phyloP scores from a whole-genome alignment of 2,113 vertebrate species.

The Turdus rufiventris region DNA sequence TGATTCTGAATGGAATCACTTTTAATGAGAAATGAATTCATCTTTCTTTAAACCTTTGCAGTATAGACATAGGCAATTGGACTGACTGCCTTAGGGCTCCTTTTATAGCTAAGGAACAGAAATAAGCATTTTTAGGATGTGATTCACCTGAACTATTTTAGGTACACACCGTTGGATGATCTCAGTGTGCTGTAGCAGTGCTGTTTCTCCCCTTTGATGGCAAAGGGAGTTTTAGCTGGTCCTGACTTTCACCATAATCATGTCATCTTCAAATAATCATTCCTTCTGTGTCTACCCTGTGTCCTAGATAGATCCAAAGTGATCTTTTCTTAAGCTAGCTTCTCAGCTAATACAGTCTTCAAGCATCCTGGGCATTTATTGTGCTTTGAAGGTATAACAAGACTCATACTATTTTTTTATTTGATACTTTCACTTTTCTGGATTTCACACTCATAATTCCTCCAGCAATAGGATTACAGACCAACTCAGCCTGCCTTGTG shows the following conservation, averaged over 20 bases:
- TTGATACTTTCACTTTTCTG: background rate
- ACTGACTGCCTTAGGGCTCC: background rate
- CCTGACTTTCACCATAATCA: background rate
- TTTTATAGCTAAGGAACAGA: background rate
- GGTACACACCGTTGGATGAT: background rate
- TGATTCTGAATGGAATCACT: background rate
- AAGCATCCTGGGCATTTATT: background rate
- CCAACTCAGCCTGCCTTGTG: background rate
- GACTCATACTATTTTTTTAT: background rate
- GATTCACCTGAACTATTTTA: conserved; percentile 29
- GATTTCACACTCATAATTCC: background rate
- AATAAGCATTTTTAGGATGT: conserved; percentile 2
- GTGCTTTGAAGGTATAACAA: background rate
- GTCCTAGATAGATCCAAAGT: background rate
- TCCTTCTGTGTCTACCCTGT: background rate
- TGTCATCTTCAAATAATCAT: background rate
- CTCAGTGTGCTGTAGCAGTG: background rate
- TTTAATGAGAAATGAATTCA: background rate
- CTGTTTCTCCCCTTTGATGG: background rate
- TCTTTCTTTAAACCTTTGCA: background rate
- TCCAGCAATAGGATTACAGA: background rate
- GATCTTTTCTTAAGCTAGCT: background rate
- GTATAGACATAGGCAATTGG: background rate
- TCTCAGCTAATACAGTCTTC: background rate
- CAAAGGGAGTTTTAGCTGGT: background rate